phyloP scores from a whole-genome alignment of 2,888 invertebrate genomes.

The Pammene aurita region DNA sequence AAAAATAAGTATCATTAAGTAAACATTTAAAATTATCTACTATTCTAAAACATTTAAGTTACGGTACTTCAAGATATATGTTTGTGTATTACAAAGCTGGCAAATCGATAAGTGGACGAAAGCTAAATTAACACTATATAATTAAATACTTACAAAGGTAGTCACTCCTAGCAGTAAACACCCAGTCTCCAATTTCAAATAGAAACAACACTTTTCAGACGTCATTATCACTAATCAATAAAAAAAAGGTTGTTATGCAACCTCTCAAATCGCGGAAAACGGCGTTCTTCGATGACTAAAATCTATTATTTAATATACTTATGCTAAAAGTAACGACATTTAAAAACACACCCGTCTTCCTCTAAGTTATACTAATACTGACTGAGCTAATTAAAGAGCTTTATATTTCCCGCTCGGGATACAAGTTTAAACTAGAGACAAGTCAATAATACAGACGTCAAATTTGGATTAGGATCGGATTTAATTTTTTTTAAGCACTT shows the following conservation, averaged over 20 bases:
- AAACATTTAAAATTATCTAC: too few relatives aligned
- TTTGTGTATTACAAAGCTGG: too few relatives aligned
- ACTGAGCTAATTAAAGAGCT: neutral
- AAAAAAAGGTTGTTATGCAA: neutral
- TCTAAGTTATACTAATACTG: neutral
- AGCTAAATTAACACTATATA: too few relatives aligned
- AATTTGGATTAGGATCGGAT: neutral
- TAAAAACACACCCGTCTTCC: neutral
- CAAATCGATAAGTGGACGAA: too few relatives aligned
- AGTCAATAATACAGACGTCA: neutral
- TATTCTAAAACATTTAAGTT: too few relatives aligned
- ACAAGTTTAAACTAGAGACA: neutral
- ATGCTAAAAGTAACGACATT: neutral
- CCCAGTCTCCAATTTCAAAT: slow-evolving; percentile 1
- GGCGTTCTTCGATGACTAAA: too few relatives aligned
- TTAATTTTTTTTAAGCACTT: neutral
- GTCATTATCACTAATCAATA: neutral
- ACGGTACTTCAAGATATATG: too few relatives aligned
- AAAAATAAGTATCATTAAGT: too few relatives aligned
- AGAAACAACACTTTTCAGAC: slow-evolving; percentile 14
- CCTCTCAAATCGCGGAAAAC: too few relatives aligned
- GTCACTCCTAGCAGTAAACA: slow-evolving; percentile 3
- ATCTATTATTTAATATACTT: neutral
- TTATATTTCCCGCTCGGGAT: slow-evolving; percentile 2
- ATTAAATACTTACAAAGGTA: slow-evolving; percentile 20